phyloP scores from a whole-genome alignment of 1,140 invertebrate species.

The Drosophila gunungcola region DNA sequence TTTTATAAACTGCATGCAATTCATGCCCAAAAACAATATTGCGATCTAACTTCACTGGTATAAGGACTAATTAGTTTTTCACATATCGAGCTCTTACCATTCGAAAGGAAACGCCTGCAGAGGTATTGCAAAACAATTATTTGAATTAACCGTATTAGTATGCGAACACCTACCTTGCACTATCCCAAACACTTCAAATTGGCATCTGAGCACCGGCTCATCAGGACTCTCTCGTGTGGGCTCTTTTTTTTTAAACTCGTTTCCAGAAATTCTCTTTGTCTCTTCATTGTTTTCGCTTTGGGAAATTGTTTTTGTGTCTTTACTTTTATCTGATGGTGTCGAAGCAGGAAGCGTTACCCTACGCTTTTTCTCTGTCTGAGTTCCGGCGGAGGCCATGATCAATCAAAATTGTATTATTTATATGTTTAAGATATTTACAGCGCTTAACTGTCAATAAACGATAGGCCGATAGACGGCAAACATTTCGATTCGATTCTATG shows the following conservation, averaged over 20 bases:
- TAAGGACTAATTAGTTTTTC: too few species aligned
- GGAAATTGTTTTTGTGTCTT: neutral
- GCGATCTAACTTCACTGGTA: too few species aligned
- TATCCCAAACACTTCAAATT: constrained; percentile 71
- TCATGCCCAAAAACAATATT: too few species aligned
- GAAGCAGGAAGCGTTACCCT: neutral
- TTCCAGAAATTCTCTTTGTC: neutral
- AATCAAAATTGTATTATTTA: neutral
- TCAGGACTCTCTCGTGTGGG: neutral
- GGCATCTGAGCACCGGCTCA: constrained; percentile 29
- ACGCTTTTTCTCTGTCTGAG: constrained; percentile 3
- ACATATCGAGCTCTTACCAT: constrained; percentile 35
- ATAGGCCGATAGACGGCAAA: neutral
- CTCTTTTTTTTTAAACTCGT: neutral
- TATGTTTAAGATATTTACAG: constrained; percentile 2
- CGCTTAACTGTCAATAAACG: constrained; percentile 13
- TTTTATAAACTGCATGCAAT: too few species aligned
- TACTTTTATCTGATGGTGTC: neutral
- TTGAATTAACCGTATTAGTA: neutral
- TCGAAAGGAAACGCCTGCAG: constrained; percentile 66
- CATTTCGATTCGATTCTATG: too few species aligned
- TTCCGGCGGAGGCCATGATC: neutral
- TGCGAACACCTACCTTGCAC: constrained; percentile 57
- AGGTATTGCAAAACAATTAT: neutral
- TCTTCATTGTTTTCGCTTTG: neutral